Conservation (phyloP, 2,797 vertebrate genomes). For the Tangara arthus region DNA sequence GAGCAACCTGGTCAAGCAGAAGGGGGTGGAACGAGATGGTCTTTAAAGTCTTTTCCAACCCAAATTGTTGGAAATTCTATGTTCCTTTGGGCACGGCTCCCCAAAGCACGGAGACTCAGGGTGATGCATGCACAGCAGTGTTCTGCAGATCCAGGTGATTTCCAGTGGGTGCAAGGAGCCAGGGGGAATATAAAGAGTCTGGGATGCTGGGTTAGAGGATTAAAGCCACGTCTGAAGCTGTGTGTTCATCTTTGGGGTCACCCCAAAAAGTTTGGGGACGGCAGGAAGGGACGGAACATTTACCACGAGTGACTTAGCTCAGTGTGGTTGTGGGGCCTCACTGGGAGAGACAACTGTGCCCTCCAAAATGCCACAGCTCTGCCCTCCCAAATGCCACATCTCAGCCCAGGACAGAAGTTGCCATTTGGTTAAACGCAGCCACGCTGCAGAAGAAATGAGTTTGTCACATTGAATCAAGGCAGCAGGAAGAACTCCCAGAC, state of each 20-base stretch:
- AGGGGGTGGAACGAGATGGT: neutral
- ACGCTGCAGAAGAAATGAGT: neutral
- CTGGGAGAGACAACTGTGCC: neutral
- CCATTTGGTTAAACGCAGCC: neutral
- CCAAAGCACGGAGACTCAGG: neutral
- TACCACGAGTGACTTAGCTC: neutral
- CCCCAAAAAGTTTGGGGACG: neutral
- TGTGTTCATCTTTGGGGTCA: neutral
- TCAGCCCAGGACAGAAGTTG: neutral
- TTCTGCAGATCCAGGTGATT: neutral
- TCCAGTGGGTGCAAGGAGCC: neutral
- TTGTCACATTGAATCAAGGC: neutral
- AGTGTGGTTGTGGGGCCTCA: neutral
- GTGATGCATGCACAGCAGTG: accelerated
- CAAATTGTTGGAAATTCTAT: neutral
- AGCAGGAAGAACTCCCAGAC: neutral
- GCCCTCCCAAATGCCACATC: neutral
- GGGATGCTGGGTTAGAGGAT: neutral
- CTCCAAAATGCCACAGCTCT: neutral
- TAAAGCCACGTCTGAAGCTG: neutral
- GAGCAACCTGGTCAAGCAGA: neutral
- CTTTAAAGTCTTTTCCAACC: neutral
- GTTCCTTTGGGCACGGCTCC: neutral
- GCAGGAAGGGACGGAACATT: accelerated
- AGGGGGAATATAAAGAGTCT: neutral